Evolutionary conservation across 2,113 vertebrate genomes (phyloP).

Genomic region (Periophthalmodon schlosseri): DNA sequence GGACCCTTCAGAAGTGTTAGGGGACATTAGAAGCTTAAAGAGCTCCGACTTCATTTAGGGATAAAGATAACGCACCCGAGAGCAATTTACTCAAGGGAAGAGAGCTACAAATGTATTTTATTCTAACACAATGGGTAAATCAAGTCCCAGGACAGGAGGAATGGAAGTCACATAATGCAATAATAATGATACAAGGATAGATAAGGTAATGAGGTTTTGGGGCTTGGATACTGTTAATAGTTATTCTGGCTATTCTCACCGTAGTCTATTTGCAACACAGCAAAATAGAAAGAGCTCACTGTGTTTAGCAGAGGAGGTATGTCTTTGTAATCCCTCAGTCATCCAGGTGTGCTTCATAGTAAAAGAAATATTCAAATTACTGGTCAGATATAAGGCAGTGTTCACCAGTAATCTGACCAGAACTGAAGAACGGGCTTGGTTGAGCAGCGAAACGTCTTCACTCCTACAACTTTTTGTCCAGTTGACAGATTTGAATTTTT

Average conservation of each 20-base stretch:
- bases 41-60: constrained; percentile 50
- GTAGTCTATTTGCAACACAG: background rate
- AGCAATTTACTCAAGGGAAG: constrained; percentile 9
- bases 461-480: too few species aligned
- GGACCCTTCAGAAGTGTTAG: constrained; percentile 45
- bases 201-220: background rate
- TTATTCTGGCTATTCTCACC: background rate
- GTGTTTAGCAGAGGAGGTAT: background rate
- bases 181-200: constrained; percentile 1
- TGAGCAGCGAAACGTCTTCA: too few species aligned
- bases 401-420: too few species aligned
- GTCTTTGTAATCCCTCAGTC: too few species aligned
- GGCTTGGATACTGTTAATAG: background rate
- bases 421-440: too few species aligned
- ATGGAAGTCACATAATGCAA: background rate
- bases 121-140: background rate
- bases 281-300: background rate
- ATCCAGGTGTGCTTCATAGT: too few species aligned
- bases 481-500: too few species aligned
- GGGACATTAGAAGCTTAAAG: constrained; percentile 29
- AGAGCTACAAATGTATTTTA: background rate
- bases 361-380: too few species aligned
- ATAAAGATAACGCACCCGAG: constrained; percentile 32
- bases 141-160: background rate
- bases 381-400: too few species aligned